Percentiles rank a stretch among this genome's conserved stretches.
Evolutionary conservation across 2,113 vertebrate species (phyloP).

Genomic region (Rhinopithecus roxellana): DNA sequence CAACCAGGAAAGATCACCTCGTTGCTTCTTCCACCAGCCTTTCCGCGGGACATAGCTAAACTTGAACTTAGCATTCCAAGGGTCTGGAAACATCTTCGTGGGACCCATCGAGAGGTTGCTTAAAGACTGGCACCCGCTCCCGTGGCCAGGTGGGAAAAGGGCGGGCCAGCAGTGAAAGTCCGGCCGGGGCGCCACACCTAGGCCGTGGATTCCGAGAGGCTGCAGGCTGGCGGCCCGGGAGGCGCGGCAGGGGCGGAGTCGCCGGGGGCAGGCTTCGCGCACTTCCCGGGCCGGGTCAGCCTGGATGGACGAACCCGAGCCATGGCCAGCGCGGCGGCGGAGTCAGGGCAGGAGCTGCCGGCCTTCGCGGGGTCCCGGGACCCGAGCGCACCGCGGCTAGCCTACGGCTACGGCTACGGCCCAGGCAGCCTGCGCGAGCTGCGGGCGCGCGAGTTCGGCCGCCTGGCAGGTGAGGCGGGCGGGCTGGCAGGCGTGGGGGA

Average conservation of each 20-base stretch:
- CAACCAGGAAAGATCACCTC: background rate
- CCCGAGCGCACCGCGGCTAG: background rate
- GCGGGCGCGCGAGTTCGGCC: slow-evolving; percentile 65
- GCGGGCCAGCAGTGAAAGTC: background rate
- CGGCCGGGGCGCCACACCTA: slow-evolving; percentile 24
- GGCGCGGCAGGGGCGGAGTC: slow-evolving; percentile 39
- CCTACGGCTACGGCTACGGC: slow-evolving; percentile 30
- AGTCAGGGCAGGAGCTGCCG: background rate
- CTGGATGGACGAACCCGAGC: background rate
- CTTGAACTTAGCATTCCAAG: background rate
- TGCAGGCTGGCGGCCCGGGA: rapidly evolving
- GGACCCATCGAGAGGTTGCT: background rate
- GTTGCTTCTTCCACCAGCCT: background rate
- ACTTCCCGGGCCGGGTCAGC: rapidly evolving
- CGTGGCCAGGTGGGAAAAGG: background rate
- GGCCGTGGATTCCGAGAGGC: background rate
- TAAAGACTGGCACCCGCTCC: background rate
- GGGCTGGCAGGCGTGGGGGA: too few species aligned
- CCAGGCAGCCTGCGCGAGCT: slow-evolving; percentile 18
- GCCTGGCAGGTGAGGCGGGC: slow-evolving; percentile 68
- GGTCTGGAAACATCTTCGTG: background rate
- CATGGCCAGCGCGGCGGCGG: slow-evolving; percentile 18
- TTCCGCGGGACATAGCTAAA: too few species aligned
- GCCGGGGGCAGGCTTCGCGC: rapidly evolving
- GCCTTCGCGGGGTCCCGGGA: background rate